These are phyloP conservation scores for Lipophrys pholis DNA, from an alignment of 2,113 vertebrate species.

Conservation along the genomic window DNA sequence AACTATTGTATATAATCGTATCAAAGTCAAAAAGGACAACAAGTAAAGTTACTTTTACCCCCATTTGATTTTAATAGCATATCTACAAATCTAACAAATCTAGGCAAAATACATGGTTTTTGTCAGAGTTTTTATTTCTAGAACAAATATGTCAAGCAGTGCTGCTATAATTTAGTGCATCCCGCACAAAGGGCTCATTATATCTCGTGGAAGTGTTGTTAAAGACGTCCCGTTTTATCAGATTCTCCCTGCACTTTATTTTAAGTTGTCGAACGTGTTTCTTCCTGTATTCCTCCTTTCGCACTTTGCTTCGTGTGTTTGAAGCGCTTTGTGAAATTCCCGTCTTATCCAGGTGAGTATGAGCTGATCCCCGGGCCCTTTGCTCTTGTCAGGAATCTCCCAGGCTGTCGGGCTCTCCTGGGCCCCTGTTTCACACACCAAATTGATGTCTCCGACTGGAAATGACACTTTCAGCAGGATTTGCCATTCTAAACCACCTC, in stretches of 20 bases:
- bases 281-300: conserved; percentile 28
- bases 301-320: conserved; percentile 59
- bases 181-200: not conserved
- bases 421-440: conserved; percentile 79
- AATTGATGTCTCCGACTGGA: conserved; percentile 84
- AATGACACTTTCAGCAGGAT: conserved; percentile 86
- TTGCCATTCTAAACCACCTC: conserved; percentile 86
- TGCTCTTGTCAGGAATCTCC: conserved; percentile 82
- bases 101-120: not conserved
- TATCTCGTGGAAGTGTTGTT: not conserved
- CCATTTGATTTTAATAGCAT: not conserved
- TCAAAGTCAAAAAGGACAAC: conserved; percentile 57
- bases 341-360: conserved; percentile 77
- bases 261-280: conserved; percentile 43
- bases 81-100: too few species aligned
- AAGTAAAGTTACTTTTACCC: not conserved
- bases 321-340: conserved; percentile 71
- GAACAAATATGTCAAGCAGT: not conserved
- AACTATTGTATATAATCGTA: conserved; percentile 21
- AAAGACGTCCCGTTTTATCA: conserved; percentile 7
- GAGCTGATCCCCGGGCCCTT: conserved; percentile 80
- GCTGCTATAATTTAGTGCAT: not conserved
- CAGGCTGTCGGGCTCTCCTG: conserved; percentile 78
- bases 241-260: conserved; percentile 37
- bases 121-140: not conserved